phyloP scores from a whole-genome alignment of 2,888 invertebrate species.

The Ophion ventricosus region DNA sequence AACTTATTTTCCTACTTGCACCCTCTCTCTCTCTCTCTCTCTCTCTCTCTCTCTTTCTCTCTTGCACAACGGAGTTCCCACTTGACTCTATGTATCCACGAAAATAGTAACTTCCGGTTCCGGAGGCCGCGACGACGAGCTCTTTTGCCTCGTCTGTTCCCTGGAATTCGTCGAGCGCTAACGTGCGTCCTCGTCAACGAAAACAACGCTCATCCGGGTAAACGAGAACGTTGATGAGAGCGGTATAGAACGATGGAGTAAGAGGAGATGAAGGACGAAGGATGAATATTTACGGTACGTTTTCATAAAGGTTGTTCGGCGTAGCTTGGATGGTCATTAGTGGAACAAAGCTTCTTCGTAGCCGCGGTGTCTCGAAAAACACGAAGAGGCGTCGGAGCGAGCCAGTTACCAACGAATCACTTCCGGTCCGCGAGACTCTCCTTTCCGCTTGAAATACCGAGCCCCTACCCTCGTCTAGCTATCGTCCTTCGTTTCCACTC shows the following conservation, averaged over 20 bases:
- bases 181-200: constrained; percentile 44
- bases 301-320: constrained; percentile 27
- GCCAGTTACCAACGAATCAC: not conserved
- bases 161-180: constrained; percentile 29
- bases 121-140: constrained; percentile 32
- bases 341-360: constrained; percentile 9
- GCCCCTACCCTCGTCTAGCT: not conserved
- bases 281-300: constrained; percentile 1
- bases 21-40: not conserved
- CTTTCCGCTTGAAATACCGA: constrained; percentile 34
- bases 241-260: not conserved
- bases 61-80: not conserved
- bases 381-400: constrained; percentile 17
- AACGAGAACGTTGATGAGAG: not conserved
- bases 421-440: constrained; percentile 27
- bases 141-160: constrained; percentile 9
- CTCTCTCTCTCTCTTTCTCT: not conserved
- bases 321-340: constrained; percentile 28
- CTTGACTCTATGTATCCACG: not conserved
- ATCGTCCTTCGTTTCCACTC: not conserved
- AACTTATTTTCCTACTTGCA: not conserved
- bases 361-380: constrained; percentile 8
- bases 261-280: not conserved
- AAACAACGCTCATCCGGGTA: constrained; percentile 27
- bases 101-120: constrained; percentile 62